A percentile compares a stretch with the other conserved stretches of the same genome.
Evolutionary conservation across 2,888 invertebrate species (phyloP).

Genomic region (Cheiracanthium punctorium): DNA sequence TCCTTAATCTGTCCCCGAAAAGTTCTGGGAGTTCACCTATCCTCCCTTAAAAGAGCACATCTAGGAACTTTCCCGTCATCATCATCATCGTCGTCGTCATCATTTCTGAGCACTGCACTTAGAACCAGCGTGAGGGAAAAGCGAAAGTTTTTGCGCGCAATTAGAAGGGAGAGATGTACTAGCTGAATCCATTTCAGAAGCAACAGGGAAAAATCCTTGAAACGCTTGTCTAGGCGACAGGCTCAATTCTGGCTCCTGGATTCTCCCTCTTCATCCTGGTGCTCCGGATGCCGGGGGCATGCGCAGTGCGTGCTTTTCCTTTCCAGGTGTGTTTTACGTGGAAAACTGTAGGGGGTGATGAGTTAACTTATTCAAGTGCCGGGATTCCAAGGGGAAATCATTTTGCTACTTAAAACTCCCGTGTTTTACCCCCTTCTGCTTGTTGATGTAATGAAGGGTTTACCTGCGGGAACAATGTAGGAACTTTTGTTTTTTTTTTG

Average conservation of each 20-base stretch:
- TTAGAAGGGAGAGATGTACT: neutral
- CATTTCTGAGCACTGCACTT: neutral
- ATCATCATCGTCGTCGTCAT: too few relatives aligned
- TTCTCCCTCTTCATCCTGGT: conserved; percentile 29
- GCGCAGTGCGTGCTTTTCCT: conserved; percentile 24
- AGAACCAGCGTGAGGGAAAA: neutral
- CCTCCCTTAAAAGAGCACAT: neutral
- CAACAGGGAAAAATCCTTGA: conserved; percentile 10
- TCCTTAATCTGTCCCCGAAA: too few relatives aligned
- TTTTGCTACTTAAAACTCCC: neutral
- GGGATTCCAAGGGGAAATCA: neutral
- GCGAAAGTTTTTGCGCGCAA: neutral
- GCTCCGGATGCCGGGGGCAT: conserved; percentile 26
- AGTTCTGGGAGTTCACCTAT: too few relatives aligned
- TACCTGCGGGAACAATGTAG: neutral
- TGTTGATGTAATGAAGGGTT: neutral
- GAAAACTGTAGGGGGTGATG: neutral
- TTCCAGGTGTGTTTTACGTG: conserved; percentile 46
- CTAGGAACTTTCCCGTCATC: neutral
- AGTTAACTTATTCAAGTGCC: conserved; percentile 10
- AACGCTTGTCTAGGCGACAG: conserved; percentile 28
- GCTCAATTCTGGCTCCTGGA: conserved; percentile 24
- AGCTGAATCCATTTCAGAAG: neutral
- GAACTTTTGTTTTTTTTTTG: too few relatives aligned
- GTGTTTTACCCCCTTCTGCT: neutral